Evolutionary conservation across 2,113 vertebrate species (phyloP).

Genomic region (Rhea americana): DNA sequence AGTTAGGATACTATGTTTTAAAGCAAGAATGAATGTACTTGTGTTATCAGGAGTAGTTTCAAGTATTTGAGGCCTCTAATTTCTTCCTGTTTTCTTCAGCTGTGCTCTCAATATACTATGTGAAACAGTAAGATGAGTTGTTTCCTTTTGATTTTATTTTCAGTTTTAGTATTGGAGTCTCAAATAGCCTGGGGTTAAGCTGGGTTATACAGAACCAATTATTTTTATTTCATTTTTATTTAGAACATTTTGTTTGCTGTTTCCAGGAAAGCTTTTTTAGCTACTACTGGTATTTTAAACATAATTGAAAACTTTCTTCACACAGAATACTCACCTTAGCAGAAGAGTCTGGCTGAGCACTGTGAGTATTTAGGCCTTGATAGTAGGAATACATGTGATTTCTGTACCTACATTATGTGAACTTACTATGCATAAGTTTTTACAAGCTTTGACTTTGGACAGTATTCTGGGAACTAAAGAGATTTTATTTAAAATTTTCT

Average conservation of each 20-base stretch:
- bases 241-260: not conserved
- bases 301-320: not conserved
- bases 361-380: not conserved
- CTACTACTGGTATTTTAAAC: not conserved
- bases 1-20: fast-evolving
- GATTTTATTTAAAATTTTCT: not conserved
- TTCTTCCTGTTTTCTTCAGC: not conserved
- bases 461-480: not conserved
- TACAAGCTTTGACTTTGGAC: not conserved
- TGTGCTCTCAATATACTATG: fast-evolving
- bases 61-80: not conserved
- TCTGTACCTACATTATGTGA: not conserved
- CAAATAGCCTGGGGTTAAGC: not conserved
- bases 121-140: not conserved
- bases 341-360: not conserved
- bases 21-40: not conserved
- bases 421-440: not conserved
- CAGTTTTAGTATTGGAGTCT: not conserved
- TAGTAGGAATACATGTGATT: not conserved
- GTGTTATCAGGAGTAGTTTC: not conserved
- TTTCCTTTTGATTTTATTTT: not conserved
- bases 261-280: not conserved
- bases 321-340: not conserved
- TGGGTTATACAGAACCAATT: not conserved
- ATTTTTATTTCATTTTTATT: not conserved